Base-by-base conservation (phyloP, 2,113 vertebrate species). In the Cercocebus atys region DNA sequence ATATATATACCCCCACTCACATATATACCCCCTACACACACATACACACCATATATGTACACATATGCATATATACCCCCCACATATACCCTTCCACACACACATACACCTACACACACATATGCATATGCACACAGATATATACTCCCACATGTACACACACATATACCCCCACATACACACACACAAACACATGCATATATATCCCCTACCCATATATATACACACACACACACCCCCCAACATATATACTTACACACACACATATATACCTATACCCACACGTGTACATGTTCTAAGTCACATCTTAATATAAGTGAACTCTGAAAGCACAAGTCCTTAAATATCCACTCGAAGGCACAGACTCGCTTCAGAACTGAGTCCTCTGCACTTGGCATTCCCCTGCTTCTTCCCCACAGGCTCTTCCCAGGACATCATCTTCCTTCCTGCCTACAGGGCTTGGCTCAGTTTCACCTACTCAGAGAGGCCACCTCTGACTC, bases 401-500 rank as follows among this genome's bases (percentile, higher is more conserved):
- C 50, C 59, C 16, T 9, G 25, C 38, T 20, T 27, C 64, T 20
- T 10, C 17, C 17, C 79, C 79, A 1, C 14, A 27, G n/a, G 38
- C 55, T 45, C 45, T 59, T 23, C 43, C 81, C n/a, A n/a, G 2
- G 8, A 20, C 45, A 16, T 1, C 3, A 22, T n/a, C 3, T 4
- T 4, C 1, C 7, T 6, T 23, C 22, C 86, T 17, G 45, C 5
- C 35, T 14, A 10, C 20, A 11, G 66, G 89, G n/a, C 11, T 0
- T 0, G 6, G 55, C 25, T 9, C 16, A 0, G 3, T 1, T 45
- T 8, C n/a, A 2, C 52, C 4, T 3, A 0, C 50, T 25, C 81
- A 8, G 17, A 59, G 76, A 66, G 59, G 83, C 94, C 57, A 6
- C 2, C 40, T 32, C 76, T 30, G 45, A 6, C 35, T 6, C 9